Percentiles rank a stretch among this genome's conserved stretches.
phyloP scores from a whole-genome alignment of 1,140 invertebrate species.

The Neodiprion virginianus region DNA sequence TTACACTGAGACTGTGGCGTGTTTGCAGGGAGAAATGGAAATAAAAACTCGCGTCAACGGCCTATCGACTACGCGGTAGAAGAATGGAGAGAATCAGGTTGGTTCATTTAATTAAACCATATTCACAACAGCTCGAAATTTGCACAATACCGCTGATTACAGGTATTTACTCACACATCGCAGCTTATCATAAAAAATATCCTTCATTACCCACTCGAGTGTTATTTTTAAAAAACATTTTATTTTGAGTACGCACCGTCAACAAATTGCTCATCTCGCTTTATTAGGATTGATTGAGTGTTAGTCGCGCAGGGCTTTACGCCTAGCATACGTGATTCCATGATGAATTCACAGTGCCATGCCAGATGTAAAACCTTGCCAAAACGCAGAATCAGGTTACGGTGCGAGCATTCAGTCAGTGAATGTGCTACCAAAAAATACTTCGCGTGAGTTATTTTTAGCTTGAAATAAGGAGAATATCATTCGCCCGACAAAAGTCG shows the following conservation, averaged over 20 bases:
- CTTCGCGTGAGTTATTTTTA: too few species aligned
- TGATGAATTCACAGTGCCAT: not conserved
- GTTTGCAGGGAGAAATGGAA: conserved; percentile 49
- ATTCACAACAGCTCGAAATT: too few species aligned
- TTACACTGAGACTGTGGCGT: not conserved
- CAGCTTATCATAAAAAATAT: too few species aligned
- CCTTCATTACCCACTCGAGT: not conserved
- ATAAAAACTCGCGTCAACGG: conserved; percentile 50
- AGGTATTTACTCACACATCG: too few species aligned
- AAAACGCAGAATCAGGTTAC: not conserved
- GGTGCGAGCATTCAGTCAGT: not conserved
- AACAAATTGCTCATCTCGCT: not conserved
- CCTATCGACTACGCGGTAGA: conserved; percentile 66
- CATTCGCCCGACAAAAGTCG: too few species aligned
- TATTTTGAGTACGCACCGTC: not conserved
- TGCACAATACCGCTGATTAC: too few species aligned
- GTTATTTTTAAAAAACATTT: not conserved
- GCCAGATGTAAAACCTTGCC: not conserved
- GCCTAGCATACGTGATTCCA: not conserved
- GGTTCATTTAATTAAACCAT: conserved; percentile 42
- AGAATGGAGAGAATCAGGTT: conserved; percentile 67
- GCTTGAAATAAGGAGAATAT: too few species aligned
- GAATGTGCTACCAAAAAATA: not conserved
- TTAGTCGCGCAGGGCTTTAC: not conserved
- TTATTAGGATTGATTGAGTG: not conserved